These are phyloP conservation scores for Datnioides undecimradiatus DNA, from an alignment of 2,113 vertebrate genomes.

Conservation along the genomic window DNA sequence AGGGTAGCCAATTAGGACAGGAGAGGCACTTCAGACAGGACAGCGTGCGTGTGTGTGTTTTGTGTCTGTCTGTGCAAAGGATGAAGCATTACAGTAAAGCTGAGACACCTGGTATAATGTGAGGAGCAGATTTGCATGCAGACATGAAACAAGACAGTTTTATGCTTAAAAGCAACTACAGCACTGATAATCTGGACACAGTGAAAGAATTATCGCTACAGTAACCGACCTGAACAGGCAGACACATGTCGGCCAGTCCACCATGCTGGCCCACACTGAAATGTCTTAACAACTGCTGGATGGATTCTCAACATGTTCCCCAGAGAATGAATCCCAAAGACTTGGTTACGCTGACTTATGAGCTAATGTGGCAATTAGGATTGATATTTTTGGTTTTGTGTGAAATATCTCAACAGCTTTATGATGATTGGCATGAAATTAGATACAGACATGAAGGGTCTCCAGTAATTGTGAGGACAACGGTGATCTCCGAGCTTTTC, in stretches of 20 bases:
- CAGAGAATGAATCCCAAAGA: too few relatives aligned
- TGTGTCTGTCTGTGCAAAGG: neutral
- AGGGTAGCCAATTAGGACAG: neutral
- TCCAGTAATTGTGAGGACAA: neutral
- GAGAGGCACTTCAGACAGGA: neutral
- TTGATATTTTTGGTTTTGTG: too few relatives aligned
- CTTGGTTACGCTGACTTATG: too few relatives aligned
- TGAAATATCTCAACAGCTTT: neutral
- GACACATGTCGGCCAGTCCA: too few relatives aligned
- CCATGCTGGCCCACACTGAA: neutral
- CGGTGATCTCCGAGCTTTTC: neutral
- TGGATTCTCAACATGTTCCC: neutral
- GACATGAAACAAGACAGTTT: constrained; percentile 22
- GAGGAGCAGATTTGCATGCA: neutral
- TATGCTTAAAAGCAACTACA: neutral
- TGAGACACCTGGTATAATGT: neutral
- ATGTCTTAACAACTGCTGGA: neutral
- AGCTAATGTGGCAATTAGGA: too few relatives aligned
- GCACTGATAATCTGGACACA: neutral
- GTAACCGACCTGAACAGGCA: too few relatives aligned
- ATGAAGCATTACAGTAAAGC: neutral
- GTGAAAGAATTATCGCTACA: neutral
- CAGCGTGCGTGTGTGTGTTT: neutral
- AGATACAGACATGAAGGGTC: neutral
- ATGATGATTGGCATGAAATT: constrained; percentile 27